These are phyloP conservation scores for Aphidoletes aphidimyza DNA, from an alignment of 2,888 invertebrate genomes.

Conservation along the genomic window DNA sequence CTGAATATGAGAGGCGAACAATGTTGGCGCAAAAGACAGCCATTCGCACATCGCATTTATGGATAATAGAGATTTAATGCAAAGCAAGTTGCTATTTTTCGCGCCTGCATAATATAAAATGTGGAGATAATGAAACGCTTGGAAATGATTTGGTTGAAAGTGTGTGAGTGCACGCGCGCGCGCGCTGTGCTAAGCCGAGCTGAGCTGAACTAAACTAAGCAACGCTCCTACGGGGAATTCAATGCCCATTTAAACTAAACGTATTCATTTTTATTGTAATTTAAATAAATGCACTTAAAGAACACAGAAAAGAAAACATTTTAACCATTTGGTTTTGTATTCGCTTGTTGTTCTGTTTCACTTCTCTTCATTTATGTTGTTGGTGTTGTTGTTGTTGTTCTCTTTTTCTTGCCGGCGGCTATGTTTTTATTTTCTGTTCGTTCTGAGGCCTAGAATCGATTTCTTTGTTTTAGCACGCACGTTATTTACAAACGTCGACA, in stretches of 20 bases:
- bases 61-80: neutral
- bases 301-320: neutral
- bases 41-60: constrained; percentile 4
- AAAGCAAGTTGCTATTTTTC: constrained; percentile 3
- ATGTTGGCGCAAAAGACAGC: neutral
- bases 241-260: neutral
- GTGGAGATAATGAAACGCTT: neutral
- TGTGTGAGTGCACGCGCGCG: neutral
- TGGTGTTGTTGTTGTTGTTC: neutral
- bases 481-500: constrained; percentile 18
- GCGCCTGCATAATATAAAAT: constrained; percentile 11
- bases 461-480: constrained; percentile 46
- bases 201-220: too few relatives aligned
- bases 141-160: neutral
- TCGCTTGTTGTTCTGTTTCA: neutral
- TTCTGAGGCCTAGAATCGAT: neutral
- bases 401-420: neutral
- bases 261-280: constrained; percentile 46
- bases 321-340: constrained; percentile 15
- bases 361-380: neutral
- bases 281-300: constrained; percentile 48
- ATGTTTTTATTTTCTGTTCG: neutral
- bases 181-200: too few relatives aligned
- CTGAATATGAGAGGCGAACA: neutral
- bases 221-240: constrained; percentile 24